phyloP scores from a whole-genome alignment of 2,888 invertebrate species.

The Pristionchus entomophagus region DNA sequence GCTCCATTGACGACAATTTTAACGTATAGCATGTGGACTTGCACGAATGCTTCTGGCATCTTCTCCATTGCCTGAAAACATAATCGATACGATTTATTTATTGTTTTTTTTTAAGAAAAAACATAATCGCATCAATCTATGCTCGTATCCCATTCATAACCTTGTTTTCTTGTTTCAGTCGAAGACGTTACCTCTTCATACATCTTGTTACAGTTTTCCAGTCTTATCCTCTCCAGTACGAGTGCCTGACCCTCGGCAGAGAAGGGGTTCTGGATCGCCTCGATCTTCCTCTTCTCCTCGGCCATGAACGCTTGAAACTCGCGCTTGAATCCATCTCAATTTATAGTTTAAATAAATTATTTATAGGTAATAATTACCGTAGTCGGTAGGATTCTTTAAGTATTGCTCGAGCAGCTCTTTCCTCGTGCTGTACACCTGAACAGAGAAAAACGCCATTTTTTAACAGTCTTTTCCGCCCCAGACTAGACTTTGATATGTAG shows the following conservation, averaged over 20 bases:
- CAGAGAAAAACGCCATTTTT: no score
- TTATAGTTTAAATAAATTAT: background rate
- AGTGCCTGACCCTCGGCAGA: conserved; percentile 94
- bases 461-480: no score
- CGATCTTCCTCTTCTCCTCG: conserved; percentile 81
- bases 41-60: conserved; percentile 97
- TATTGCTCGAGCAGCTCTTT: conserved; percentile 53
- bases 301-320: conserved; percentile 3
- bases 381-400: conserved; percentile 54
- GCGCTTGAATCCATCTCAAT: conserved; percentile 49
- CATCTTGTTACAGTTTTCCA: conserved; percentile 93
- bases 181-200: conserved; percentile 76
- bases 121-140: no score
- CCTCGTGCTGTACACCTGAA: conserved; percentile 39
- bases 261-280: conserved; percentile 94
- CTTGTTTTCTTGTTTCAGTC: background rate
- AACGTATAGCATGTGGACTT: conserved; percentile 96
- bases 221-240: conserved; percentile 93
- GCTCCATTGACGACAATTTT: conserved; percentile 96
- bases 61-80: conserved; percentile 95
- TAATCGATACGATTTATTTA: no score
- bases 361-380: no score
- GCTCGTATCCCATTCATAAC: no score
- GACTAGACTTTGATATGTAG: no score
- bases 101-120: no score